Percentiles rank a stretch among this genome's conserved stretches.
Conservation (phyloP, 2,113 vertebrate species). For the Psittacara wagleri region DNA sequence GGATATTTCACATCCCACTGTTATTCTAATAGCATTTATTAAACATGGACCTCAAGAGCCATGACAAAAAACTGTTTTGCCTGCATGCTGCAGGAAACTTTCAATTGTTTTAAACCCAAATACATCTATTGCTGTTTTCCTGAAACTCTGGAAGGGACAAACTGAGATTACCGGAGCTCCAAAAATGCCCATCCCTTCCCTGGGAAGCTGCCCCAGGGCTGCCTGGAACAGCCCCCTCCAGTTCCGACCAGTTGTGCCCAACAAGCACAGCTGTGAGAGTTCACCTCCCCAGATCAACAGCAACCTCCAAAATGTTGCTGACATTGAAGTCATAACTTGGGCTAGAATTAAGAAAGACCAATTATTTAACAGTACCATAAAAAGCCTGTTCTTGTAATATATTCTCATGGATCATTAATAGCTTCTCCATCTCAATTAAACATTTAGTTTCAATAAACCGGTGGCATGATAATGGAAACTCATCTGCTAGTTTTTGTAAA, state of each 20-base stretch:
- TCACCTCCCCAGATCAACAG: not conserved
- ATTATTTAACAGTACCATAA: not conserved
- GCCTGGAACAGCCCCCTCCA: not conserved
- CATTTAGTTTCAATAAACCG: not conserved
- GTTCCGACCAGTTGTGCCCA: not conserved
- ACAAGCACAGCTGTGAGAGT: not conserved
- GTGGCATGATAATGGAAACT: not conserved
- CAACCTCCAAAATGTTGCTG: not conserved
- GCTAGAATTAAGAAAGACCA: not conserved
- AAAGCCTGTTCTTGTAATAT: not conserved
- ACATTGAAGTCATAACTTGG: not conserved
- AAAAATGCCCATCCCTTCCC: not conserved
- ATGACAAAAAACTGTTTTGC: not conserved
- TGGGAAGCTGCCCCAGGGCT: not conserved
- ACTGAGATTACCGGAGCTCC: not conserved
- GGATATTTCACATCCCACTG: conserved; percentile 13
- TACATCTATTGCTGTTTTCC: not conserved
- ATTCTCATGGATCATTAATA: not conserved
- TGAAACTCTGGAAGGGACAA: not conserved
- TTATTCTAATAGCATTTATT: conserved; percentile 34
- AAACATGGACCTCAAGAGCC: not conserved
- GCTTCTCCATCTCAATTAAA: not conserved
- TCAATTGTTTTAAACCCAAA: not conserved
- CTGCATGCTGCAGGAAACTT: not conserved
- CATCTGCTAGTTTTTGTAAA: not conserved